Evolutionary conservation across 2,797 vertebrate genomes (phyloP).

Genomic region (Neosilurus mollespiculum): DNA sequence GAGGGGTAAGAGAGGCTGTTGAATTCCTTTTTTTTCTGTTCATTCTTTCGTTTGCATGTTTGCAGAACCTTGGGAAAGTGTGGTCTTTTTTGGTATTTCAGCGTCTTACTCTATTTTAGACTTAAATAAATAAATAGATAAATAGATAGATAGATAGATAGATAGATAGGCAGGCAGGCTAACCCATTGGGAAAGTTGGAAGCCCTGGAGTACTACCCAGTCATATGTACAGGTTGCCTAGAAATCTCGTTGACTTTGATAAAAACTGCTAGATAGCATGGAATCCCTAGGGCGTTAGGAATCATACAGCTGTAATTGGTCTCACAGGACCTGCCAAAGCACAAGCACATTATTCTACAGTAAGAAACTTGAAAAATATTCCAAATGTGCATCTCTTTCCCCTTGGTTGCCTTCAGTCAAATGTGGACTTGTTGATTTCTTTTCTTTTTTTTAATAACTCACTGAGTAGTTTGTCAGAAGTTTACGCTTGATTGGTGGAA

Average conservation of each 20-base stretch:
- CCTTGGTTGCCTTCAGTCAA: background rate
- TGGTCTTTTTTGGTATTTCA: background rate
- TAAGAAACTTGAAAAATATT: constrained; percentile 8
- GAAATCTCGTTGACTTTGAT: background rate
- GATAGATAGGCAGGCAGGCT: background rate
- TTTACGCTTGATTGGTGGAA: background rate
- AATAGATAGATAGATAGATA: background rate
- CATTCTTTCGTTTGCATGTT: background rate
- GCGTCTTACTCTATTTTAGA: background rate
- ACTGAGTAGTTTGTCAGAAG: background rate
- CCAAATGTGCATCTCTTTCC: background rate
- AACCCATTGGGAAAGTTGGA: background rate
- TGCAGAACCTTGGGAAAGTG: background rate
- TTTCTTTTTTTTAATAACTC: background rate
- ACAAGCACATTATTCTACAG: constrained; percentile 22
- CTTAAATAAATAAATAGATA: background rate
- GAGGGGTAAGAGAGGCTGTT: background rate
- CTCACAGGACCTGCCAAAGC: constrained; percentile 32
- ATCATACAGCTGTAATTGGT: constrained; percentile 42
- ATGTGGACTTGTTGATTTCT: background rate
- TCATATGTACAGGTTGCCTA: background rate
- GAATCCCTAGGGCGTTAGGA: constrained; percentile 26
- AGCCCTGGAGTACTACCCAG: too few species aligned
- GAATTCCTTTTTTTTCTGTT: background rate
- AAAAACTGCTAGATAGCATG: background rate